A percentile compares a stretch with the other conserved stretches of the same genome.
These are phyloP conservation scores for Calliscelio sp. DNA, from an alignment of 2,888 invertebrate species.

Conservation along the genomic window DNA sequence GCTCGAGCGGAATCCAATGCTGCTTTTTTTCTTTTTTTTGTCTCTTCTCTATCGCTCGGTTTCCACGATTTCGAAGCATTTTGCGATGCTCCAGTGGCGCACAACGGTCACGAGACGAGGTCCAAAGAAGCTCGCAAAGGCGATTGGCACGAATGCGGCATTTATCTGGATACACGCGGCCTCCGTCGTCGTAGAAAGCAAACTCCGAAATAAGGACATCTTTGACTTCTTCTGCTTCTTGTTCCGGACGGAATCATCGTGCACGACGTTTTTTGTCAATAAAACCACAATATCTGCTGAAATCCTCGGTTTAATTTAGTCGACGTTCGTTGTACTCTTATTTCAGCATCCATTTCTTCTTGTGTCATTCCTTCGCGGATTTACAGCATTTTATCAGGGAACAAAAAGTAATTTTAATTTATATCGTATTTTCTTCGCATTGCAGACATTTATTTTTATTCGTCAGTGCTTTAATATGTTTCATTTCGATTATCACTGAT, in stretches of 20 bases:
- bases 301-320: constrained; percentile 15
- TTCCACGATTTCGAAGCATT: constrained; percentile 15
- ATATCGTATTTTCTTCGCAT: background rate
- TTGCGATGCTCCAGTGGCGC: constrained; percentile 32
- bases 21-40: constrained; percentile 22
- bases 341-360: background rate
- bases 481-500: background rate
- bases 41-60: too few species aligned
- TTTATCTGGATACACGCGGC: constrained; percentile 40
- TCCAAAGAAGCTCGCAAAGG: constrained; percentile 13
- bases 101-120: constrained; percentile 13
- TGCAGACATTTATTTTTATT: too few species aligned
- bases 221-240: constrained; percentile 32
- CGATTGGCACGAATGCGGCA: constrained; percentile 29
- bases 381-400: background rate
- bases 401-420: background rate
- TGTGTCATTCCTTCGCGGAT: background rate
- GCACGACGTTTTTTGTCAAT: constrained; percentile 14
- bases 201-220: constrained; percentile 23
- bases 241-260: background rate
- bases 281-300: background rate
- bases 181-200: constrained; percentile 15
- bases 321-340: background rate
- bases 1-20: background rate
- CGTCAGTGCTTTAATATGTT: too few species aligned